These are phyloP conservation scores for Antidorcas marsupialis DNA, from an alignment of 2,113 vertebrate genomes.

Conservation along the genomic window DNA sequence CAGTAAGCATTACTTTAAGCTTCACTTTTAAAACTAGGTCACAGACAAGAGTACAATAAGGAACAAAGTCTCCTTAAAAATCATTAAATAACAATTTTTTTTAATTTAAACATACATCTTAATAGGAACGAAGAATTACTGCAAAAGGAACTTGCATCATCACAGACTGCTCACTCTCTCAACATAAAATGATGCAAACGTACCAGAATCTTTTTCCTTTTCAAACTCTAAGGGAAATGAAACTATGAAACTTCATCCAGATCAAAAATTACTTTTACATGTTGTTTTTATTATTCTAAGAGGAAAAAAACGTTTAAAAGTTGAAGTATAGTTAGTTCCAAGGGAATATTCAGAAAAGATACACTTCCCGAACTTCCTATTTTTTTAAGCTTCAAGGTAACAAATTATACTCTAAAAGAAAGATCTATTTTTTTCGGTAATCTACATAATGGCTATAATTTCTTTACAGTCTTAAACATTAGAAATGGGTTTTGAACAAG, in stretches of 20 bases:
- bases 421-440: constrained; percentile 45
- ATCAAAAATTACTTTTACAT: constrained; percentile 21
- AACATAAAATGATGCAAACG: not conserved
- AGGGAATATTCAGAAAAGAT: constrained; percentile 33
- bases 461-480: constrained; percentile 1
- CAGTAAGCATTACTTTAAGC: not conserved
- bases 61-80: not conserved
- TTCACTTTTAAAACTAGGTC: not conserved
- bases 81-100: not conserved
- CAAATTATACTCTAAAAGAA: constrained; percentile 24
- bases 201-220: not conserved
- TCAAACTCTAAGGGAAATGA: constrained; percentile 15
- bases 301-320: constrained; percentile 20
- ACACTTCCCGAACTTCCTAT: not conserved
- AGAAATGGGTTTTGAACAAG: constrained; percentile 40
- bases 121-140: not conserved
- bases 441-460: constrained; percentile 33
- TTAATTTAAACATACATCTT: not conserved
- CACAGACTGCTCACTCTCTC: not conserved
- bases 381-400: constrained; percentile 26
- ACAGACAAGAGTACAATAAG: not conserved
- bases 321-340: constrained; percentile 9
- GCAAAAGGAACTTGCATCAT: not conserved
- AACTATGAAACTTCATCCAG: not conserved
- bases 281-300: constrained; percentile 21